Evolutionary conservation across 2,797 vertebrate species (phyloP).

Genomic region (Falco cherrug): DNA sequence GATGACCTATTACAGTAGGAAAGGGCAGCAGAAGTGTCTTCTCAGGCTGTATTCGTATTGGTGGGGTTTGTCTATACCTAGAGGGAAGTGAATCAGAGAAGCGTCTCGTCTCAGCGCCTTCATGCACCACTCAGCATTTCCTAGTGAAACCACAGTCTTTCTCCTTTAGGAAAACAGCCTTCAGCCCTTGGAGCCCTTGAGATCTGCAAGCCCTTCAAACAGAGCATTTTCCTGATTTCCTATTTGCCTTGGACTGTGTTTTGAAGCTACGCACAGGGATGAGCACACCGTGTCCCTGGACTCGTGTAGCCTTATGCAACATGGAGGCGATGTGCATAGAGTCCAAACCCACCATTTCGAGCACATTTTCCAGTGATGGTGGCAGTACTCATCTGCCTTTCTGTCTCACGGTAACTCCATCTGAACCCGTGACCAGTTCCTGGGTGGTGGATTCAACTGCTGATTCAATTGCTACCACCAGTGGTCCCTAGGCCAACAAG

Average conservation of each 20-base stretch:
- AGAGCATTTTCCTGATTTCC: not conserved
- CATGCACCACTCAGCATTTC: not conserved
- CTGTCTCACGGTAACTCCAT: not conserved
- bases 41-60: not conserved
- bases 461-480: not conserved
- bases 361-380: not conserved
- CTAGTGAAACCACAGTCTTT: not conserved
- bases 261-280: not conserved
- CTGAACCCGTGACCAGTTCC: not conserved
- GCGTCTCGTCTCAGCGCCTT: not conserved
- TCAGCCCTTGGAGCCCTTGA: not conserved
- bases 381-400: not conserved
- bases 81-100: not conserved
- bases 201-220: not conserved
- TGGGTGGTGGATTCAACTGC: not conserved
- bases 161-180: not conserved
- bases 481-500: not conserved
- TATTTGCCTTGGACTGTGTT: not conserved
- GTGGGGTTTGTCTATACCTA: not conserved
- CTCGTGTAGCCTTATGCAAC: not conserved
- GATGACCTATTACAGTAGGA: not conserved
- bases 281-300: not conserved
- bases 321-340: not conserved
- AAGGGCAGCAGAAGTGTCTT: not conserved
- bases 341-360: not conserved